Evolutionary conservation across 2,888 invertebrate genomes (phyloP), one percentile per base, ranked within the genome.

Genomic region (Sarcophaga variegata): DNA sequence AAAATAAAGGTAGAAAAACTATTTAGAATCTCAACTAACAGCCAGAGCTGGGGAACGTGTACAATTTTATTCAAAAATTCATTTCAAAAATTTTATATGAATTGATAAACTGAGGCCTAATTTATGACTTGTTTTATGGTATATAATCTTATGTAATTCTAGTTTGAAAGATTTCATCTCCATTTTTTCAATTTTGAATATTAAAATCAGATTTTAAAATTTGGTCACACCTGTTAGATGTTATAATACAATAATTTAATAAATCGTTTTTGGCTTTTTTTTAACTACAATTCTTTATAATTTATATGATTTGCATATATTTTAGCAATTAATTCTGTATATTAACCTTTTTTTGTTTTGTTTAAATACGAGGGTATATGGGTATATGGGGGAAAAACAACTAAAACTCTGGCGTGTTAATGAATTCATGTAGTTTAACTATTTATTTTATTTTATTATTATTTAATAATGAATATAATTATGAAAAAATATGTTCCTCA

Each of bases 231-330:
- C 54, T 54, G 54, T 17, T 14, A 54, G 17, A 54, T 54, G 4
- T 54, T 54, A 14, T 54, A 14, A 14, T 54, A 14, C 2, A 54
- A 54, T 54, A 17, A 54, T 54, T 54, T 54, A 14, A 54, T 54
- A 54, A 54, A 54, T 14, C 10, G 54, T 54, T 54, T 54, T 14
- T 17, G 4, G 17, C 17, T 14, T 8, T 37, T 37, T 37, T 37
- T 37, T 37, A 37, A 37, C 37, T 54, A 17, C 12, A 54, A 54
- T 54, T 54, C 54, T 54, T 54, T 54, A 54, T 12, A 54, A 54
- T 54, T 54, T 14, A 54, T 54, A 72, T 60, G 71, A 72, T 60
- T 72, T 72, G 71, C 71, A 72, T 72, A 27, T 37, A 71, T 49
- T 72, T 49, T 59, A 72, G 17, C 8, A 25, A 71, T 71, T 71